Percentiles rank a stretch among this genome's conserved stretches.
These are phyloP conservation scores for Hyalella azteca DNA, from an alignment of 2,888 invertebrate genomes.

Conservation along the genomic window DNA sequence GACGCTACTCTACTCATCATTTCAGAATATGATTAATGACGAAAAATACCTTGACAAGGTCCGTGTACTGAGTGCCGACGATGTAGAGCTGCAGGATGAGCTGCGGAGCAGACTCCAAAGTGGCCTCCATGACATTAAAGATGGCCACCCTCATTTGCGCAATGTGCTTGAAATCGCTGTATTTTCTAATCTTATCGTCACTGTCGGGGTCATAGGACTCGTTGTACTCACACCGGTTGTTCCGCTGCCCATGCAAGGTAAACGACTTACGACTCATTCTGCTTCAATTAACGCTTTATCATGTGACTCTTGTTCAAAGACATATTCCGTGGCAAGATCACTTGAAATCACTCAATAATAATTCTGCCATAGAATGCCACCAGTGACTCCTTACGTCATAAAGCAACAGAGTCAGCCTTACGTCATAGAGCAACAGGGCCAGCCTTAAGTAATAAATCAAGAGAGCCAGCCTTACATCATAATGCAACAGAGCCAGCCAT, in stretches of 20 bases:
- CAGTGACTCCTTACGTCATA: too few species aligned
- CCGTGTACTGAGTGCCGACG: constrained; percentile 53
- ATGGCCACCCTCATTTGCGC: constrained; percentile 58
- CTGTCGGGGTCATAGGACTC: constrained; percentile 42
- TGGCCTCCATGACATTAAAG: constrained; percentile 58
- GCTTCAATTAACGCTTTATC: too few species aligned
- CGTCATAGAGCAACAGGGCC: too few species aligned
- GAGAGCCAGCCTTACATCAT: too few species aligned
- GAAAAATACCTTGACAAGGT: constrained; percentile 53
- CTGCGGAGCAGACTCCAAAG: constrained; percentile 56
- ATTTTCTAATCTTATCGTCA: constrained; percentile 56
- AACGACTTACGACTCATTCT: constrained; percentile 23
- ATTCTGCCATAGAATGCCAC: neutral
- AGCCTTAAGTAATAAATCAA: too few species aligned
- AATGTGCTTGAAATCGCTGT: constrained; percentile 57
- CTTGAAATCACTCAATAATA: too few species aligned
- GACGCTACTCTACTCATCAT: too few species aligned
- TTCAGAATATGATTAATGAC: too few species aligned
- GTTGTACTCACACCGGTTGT: neutral
- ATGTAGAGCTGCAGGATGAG: constrained; percentile 57
- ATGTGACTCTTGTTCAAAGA: too few species aligned
- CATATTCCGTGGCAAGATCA: too few species aligned
- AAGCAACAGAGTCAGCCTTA: too few species aligned
- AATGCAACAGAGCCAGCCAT: too few species aligned
- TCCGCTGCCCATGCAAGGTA: constrained; percentile 18